Evolutionary conservation across 2,797 vertebrate genomes (phyloP).

Genomic region (Acropternis orthonyx): DNA sequence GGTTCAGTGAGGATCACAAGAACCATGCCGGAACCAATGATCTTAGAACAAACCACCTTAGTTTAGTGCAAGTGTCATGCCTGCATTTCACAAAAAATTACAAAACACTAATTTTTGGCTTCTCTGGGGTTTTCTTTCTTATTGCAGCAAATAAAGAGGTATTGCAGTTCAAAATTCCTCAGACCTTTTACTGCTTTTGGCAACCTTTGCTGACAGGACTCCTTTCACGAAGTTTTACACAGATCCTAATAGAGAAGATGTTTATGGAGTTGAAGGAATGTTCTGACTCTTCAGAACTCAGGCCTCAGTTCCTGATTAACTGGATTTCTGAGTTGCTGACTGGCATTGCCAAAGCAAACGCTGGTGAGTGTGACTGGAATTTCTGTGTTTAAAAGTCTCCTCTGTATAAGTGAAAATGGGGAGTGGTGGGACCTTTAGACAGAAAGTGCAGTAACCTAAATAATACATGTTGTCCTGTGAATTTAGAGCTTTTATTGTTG

Average conservation of each 20-base stretch:
- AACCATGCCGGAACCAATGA: neutral
- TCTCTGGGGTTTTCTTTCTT: neutral
- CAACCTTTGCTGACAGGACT: constrained; percentile 87
- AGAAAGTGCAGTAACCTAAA: neutral
- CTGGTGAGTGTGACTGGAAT: constrained; percentile 70
- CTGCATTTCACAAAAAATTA: neutral
- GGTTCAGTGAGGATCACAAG: neutral
- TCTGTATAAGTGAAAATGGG: neutral
- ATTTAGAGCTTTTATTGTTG: neutral
- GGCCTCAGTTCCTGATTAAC: constrained; percentile 82
- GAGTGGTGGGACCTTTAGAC: neutral
- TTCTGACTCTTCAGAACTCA: constrained; percentile 64
- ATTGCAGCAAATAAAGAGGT: constrained; percentile 45
- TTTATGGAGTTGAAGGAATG: constrained; percentile 80
- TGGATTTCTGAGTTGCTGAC: constrained; percentile 89
- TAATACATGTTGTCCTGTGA: neutral
- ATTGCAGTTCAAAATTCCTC: constrained; percentile 75
- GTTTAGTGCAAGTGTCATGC: neutral
- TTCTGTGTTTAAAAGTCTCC: neutral
- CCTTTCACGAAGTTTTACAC: constrained; percentile 81
- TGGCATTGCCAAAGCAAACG: constrained; percentile 80
- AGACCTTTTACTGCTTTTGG: constrained; percentile 86
- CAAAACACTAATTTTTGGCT: neutral
- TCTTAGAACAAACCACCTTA: neutral
- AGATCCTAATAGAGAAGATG: constrained; percentile 86